Evolutionary conservation across 2,888 invertebrate genomes (phyloP).

Genomic region (Anodontia alba): DNA sequence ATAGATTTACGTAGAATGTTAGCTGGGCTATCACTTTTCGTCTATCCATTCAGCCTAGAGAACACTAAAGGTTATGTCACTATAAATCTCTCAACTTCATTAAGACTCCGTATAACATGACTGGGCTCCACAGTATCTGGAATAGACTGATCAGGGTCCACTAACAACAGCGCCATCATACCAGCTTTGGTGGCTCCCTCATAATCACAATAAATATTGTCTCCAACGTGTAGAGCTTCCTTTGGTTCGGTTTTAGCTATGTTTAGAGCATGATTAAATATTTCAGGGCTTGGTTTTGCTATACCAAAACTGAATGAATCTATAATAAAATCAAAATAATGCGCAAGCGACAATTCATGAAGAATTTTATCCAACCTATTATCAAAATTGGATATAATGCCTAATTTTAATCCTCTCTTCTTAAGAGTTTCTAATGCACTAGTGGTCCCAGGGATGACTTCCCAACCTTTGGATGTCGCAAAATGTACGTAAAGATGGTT

Average conservation of each 20-base stretch:
- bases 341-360: constrained; percentile 88
- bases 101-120: constrained; percentile 37
- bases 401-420: constrained; percentile 85
- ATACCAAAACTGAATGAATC: constrained; percentile 91
- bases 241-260: constrained; percentile 86
- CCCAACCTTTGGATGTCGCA: constrained; percentile 91
- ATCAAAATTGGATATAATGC: constrained; percentile 96
- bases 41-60: too few species aligned
- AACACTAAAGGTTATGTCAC: too few species aligned
- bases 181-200: constrained; percentile 90
- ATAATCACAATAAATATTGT: constrained; percentile 91
- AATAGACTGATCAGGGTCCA: constrained; percentile 29
- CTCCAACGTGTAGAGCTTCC: constrained; percentile 93
- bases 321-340: constrained; percentile 92
- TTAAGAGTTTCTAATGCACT: constrained; percentile 63
- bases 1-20: too few species aligned
- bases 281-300: constrained; percentile 91
- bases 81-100: constrained; percentile 12
- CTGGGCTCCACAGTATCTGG: constrained; percentile 34
- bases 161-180: constrained; percentile 89
- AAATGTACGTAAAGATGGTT: constrained; percentile 87
- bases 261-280: constrained; percentile 89
- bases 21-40: too few species aligned
- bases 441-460: constrained; percentile 84
- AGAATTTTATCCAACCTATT: constrained; percentile 91